These are phyloP conservation scores for Macrotrachela quadricornifera DNA, from an alignment of 1,140 invertebrate species.

Conservation along the genomic window DNA sequence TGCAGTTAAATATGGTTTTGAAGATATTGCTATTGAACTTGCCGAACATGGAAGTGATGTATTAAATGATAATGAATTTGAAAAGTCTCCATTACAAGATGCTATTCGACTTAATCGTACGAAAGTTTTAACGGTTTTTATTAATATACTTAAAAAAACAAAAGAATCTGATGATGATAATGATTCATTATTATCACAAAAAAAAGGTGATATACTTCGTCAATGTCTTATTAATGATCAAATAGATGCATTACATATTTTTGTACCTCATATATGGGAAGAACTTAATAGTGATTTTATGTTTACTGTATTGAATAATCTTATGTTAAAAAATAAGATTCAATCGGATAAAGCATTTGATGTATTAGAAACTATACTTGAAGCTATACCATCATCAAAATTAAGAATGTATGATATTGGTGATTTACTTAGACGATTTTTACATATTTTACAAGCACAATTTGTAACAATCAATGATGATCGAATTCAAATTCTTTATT, in stretches of 20 bases:
- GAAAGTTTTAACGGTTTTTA: neutral
- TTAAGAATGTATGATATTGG: neutral
- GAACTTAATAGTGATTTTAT: constrained; percentile 5
- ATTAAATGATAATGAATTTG: neutral
- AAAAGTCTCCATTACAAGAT: constrained; percentile 5
- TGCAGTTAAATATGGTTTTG: constrained; percentile 5
- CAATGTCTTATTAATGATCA: constrained; percentile 5
- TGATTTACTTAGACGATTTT: constrained; percentile 4
- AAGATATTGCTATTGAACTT: neutral
- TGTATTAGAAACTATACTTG: neutral
- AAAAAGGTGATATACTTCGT: constrained; percentile 2
- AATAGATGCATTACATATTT: neutral
- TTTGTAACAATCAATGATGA: constrained; percentile 4
- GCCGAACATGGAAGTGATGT: constrained; percentile 1
- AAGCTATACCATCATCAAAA: neutral
- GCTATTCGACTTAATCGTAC: neutral
- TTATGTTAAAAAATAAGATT: constrained; percentile 5
- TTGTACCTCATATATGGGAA: constrained; percentile 4
- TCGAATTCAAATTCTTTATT: neutral
- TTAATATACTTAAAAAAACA: neutral
- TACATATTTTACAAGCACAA: constrained; percentile 1
- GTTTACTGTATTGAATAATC: constrained; percentile 1
- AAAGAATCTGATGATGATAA: neutral
- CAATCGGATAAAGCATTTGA: neutral
- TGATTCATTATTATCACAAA: neutral